A percentile compares a stretch with the other conserved stretches of the same genome.
Evolutionary conservation across 2,797 vertebrate species (phyloP).

Genomic region (Todus mexicanus): DNA sequence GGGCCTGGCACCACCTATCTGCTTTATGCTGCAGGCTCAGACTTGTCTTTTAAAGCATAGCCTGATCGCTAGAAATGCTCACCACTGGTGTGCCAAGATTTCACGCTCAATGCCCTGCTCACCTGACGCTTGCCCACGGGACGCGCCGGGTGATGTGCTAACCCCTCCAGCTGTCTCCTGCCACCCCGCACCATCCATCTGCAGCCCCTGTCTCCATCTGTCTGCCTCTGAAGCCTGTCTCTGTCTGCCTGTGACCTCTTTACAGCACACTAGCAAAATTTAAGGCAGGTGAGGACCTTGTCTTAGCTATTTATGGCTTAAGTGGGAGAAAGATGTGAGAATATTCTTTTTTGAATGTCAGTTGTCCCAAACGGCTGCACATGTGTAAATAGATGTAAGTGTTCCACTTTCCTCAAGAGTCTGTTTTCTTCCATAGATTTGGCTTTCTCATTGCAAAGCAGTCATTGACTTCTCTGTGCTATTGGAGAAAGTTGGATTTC

Average conservation of each 20-base stretch:
- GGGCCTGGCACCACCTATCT: neutral
- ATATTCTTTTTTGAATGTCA: constrained; percentile 25
- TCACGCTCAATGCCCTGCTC: neutral
- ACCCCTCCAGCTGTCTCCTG: neutral
- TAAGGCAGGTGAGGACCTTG: constrained; percentile 61
- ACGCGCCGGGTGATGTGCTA: neutral
- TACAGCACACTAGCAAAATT: constrained; percentile 11
- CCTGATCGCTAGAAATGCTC: neutral
- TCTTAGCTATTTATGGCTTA: constrained; percentile 54
- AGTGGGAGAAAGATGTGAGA: constrained; percentile 33
- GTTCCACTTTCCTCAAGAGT: constrained; percentile 19
- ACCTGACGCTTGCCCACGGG: neutral
- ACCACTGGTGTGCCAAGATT: neutral
- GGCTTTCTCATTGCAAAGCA: neutral
- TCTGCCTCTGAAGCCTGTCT: neutral
- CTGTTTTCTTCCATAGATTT: constrained; percentile 31
- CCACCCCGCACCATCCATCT: neutral
- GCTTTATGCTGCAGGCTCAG: neutral
- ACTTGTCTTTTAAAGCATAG: neutral
- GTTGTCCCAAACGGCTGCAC: constrained; percentile 31
- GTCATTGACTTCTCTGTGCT: neutral
- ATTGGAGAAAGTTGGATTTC: constrained; percentile 51
- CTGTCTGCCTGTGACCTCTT: neutral
- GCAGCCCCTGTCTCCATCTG: neutral
- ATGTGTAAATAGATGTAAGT: constrained; percentile 47